Base-by-base conservation (phyloP, 1,140 invertebrate genomes). In the Solenopsis invicta region DNA sequence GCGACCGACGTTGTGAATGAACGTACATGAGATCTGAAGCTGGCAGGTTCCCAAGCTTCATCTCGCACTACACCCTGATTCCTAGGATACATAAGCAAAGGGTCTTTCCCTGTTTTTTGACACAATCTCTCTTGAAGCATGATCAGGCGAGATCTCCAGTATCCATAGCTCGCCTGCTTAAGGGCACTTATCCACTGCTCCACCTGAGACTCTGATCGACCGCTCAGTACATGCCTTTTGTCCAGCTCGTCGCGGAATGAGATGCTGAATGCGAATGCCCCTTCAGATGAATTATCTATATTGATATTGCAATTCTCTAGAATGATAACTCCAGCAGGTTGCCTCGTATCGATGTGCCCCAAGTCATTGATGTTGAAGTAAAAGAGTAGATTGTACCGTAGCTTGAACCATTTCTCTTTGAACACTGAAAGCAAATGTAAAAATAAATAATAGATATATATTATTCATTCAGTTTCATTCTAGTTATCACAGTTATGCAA, bases 371-470 rank as follows among this genome's bases (percentile, higher is more conserved):
- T 96, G 93, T 97, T 97, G 93, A 97, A 97, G 93, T 97, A 97
- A 94, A 97, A 97, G 59, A 97, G 93, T 85, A 97, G 96, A 94
- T 97, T 97, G 86, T 96, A 96, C 72, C 96, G 96, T 13, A 97
- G 93, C 89, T 97, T 97, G 92, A 97, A 97, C 97, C 97, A 97
- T 93, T 97, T 96, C 90, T 97, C 97, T 92, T 97, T 97, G 90
- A 96, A 97, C 52, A 93, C 96, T 96, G 89, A 37, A 41, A 71
- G 9, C 3, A 74, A 81, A 81, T 75, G 4, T 96, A 88, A 48
- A 34, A 61, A 8, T 2, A 71, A 81, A 71, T 48, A 18, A 74
- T n/a, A n/a, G 13, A 59, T 64, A 56, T 9, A 50, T 76, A 5
- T 59, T 37, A 88, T 64, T n/a, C 12, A 37, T 37, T 50, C n/a